Evolutionary conservation across 2,888 invertebrate genomes (phyloP), one percentile per base, ranked within the genome.

Genomic region (Xestia ashworthii): DNA sequence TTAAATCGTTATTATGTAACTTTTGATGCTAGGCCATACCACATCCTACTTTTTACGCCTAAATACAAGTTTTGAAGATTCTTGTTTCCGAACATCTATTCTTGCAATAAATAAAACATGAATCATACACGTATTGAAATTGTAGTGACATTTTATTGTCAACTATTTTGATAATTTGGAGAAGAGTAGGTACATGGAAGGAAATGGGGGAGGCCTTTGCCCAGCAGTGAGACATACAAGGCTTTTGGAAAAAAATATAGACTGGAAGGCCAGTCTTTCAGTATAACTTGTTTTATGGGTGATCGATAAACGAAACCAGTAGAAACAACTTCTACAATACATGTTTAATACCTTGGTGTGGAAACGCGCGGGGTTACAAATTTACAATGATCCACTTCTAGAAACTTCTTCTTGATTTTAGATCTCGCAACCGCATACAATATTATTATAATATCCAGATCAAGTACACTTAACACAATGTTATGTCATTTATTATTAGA

Each of bases 401-500:
- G 12, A 44, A 16, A 46, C 16, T 44, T 44, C 41, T 41, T 41
- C 44, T 44, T 53, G 22, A 46, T 58, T 58, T 32, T 48, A 41
- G 19, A 5, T 66, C 38, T 71, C 67, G 73, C 44, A 73, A 85
- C 86, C 86, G 77, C 83, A 85, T 69, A 72, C 6, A 72, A 85
- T 68, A n/a, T n/a, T n/a, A n/a, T n/a, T n/a, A 65, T 68, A 68
- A 82, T 82, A 83, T 77, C 32, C 19, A 82, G 86, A 77, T 85
- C 83, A 83, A 85, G 83, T 64, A 53, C 73, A 71, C 53, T 48
- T 25, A 16, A n/a, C 53, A 41, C 55, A 50, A 12, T 55, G 67
- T 85, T 70, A 76, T 71, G n/a, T 68, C 68, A 76, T 71, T 41
- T 67, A 71, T 60, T 68, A 60, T 41, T 46, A 71, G 41, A 85